Evolutionary conservation across 2,888 invertebrate species (phyloP).

Genomic region (Ctena decussata): DNA sequence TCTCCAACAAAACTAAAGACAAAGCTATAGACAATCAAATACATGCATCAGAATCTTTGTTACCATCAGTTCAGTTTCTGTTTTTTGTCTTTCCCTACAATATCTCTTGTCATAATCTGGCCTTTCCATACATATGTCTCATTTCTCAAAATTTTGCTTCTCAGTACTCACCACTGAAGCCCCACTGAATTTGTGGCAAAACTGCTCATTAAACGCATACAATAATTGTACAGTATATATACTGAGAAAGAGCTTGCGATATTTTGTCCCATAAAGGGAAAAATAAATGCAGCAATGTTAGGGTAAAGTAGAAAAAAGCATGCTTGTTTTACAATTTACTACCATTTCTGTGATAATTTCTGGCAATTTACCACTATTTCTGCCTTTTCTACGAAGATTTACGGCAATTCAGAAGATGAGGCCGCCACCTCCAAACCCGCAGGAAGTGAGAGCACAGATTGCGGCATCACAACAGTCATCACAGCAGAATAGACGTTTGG

Average conservation of each 20-base stretch:
- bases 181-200: no score
- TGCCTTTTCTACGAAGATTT: conserved; percentile 78
- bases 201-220: background rate
- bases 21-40: no score
- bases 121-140: no score
- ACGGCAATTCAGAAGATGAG: conserved; percentile 78
- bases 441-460: conserved; percentile 81
- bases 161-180: no score
- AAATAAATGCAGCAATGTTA: background rate
- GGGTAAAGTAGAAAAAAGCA: background rate
- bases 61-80: no score
- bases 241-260: no score
- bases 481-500: conserved; percentile 87
- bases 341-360: conserved; percentile 76
- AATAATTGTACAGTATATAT: background rate
- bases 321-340: background rate
- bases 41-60: no score
- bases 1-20: no score
- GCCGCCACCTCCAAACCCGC: conserved; percentile 71
- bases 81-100: no score
- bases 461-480: conserved; percentile 79
- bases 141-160: no score
- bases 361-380: conserved; percentile 54
- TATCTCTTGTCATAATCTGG: no score
- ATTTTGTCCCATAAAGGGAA: no score